Evolutionary conservation across 2,113 vertebrate genomes (phyloP), one percentile per base, ranked within the genome.

Genomic region (Marcusenius ussheri): DNA sequence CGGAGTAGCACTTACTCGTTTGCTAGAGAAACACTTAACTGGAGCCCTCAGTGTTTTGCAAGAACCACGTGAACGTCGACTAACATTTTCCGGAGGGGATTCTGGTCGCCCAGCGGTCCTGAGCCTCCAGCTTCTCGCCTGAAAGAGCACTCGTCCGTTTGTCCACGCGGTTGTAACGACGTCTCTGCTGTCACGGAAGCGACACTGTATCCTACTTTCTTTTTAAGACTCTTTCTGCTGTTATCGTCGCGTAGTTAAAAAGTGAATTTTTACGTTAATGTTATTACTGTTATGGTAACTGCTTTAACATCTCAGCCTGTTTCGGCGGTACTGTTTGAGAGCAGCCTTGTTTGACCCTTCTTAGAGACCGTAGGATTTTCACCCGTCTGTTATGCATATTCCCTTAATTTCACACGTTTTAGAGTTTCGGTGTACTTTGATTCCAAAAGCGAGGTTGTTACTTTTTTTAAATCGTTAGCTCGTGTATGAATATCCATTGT

Each of bases 201-300:
- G 1, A 50, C 27, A 50, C 66, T 50, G 46, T 51, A 49, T 27
- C 50, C 27, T 45, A 11, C 10, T 31, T 89, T 17, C 62, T 66
- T 74, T 21, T 35, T n/a, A 66, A 88, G 35, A 15, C 1, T 21
- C 58, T 80, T 80, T 31, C 66, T 77, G 39, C 66, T 31, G 42
- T 77, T 31, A 10, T 80, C 3, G 42, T 89, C 11, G 46, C 45
- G 24, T 70, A 70, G 15, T 42, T 88, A 42, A 10, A n/a, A 66
- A 39, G 58, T 89, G 88, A 77, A 77, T 88, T 77, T 49, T 77
- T 50, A 49, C 10, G 31, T 89, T 50, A 80, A 50, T 80, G 15
- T 74, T 50, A 49, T 89, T 80, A 74, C 27, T 50, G 47, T 88
- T 47, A 62, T n/a, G 53, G 39, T 88, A 66, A 45, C 53, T 47